Base-by-base conservation (phyloP, 2,113 vertebrate species). In the Embiotoca jacksoni region DNA sequence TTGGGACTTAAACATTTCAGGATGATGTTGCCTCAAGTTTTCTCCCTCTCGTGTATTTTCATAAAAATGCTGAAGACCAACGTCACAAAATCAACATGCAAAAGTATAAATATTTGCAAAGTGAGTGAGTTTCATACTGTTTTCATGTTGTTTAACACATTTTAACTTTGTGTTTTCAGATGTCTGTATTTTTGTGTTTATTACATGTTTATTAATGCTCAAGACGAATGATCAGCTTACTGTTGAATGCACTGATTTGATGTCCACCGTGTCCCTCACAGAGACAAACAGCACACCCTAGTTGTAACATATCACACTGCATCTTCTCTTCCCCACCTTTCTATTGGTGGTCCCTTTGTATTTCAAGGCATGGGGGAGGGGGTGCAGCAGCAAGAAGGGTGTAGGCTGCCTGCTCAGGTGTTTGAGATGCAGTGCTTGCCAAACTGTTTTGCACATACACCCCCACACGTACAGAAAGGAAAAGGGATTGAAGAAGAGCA, bases 231-330 rank as follows among this genome's bases (percentile, higher is more conserved):
- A 46, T 55, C 13, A 52, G 36, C 54, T 65, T 14, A 33, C 16
- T 50, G 9, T 30, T 55, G 10, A 39, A 64, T 35, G 54, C 6
- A 41, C 41, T 53, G 36, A 10, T 35, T 75, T 65, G n/a, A 30
- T 64, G 63, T 67, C 35, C 35, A 64, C 59, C 39, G 58, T 61
- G 30, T 37, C 37, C n/a, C 10, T 67, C 44, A 67, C 5, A 30
- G 44, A 74, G 68, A 58, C 39, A 85, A 87, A 85, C 87, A 89
- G 85, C 68, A 81, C 82, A 23, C n/a, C 65, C 79, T 75, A 35
- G 82, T 84, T 90, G 88, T 80, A 14, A 72, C 30, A n/a, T 32
- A 37, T 3, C 64, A 30, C 32, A 84, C 64, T 75, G 58, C 81
- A 83, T 36, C 52, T 57, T 71, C 37, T 65, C 55, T 54, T 65